Percentiles rank a stretch among this genome's conserved stretches.
phyloP scores from a whole-genome alignment of 2,113 vertebrate species.

The Sorex fumeus region DNA sequence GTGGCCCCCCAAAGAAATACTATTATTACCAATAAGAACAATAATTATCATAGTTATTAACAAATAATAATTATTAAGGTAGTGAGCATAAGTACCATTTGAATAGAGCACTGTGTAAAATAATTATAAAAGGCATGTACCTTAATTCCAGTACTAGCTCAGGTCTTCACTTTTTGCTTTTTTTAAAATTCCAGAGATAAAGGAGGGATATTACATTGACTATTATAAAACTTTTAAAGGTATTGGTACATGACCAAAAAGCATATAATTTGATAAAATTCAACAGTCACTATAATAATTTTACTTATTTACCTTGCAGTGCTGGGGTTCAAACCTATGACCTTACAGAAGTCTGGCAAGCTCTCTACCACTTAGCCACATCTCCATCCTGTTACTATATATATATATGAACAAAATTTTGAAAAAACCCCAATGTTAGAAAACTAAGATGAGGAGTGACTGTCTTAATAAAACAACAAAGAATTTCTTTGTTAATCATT shows the following conservation, averaged over 20 bases:
- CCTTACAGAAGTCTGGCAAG: too few species aligned
- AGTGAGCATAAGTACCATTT: not conserved
- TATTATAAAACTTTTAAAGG: constrained; percentile 28
- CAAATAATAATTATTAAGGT: too few species aligned
- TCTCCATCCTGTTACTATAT: too few species aligned
- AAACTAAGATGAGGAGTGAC: constrained; percentile 3
- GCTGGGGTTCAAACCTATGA: too few species aligned
- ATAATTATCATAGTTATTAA: too few species aligned
- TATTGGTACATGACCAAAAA: not conserved
- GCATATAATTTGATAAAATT: not conserved
- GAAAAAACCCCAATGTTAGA: not conserved
- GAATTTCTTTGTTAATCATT: not conserved
- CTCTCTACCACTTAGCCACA: too few species aligned
- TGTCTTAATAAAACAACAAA: not conserved
- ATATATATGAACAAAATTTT: not conserved
- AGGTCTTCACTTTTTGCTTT: too few species aligned
- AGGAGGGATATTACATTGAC: not conserved
- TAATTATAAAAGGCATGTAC: constrained; percentile 29
- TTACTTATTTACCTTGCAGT: too few species aligned
- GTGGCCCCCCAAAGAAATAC: not conserved
- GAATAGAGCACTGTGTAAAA: not conserved
- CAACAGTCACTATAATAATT: not conserved
- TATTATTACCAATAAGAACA: not conserved
- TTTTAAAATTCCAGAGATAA: constrained; percentile 36
- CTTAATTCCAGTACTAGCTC: too few species aligned